Percentiles rank a stretch among this genome's conserved stretches.
These are phyloP conservation scores for Carpatolechia fugitivella DNA, from an alignment of 2,888 invertebrate species.

Conservation along the genomic window DNA sequence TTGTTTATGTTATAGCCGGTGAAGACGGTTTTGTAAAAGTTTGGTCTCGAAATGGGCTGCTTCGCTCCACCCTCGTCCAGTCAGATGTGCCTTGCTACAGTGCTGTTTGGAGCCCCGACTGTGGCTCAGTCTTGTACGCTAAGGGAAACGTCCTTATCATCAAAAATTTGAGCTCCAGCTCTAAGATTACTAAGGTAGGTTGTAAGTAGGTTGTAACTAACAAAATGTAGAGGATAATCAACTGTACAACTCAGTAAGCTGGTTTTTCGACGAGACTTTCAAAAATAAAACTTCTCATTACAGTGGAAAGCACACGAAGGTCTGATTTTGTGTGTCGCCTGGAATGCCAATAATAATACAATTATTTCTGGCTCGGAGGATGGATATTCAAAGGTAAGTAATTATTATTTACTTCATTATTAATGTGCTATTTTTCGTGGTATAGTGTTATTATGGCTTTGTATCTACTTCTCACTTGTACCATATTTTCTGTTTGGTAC, in stretches of 20 bases:
- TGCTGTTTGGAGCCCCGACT: conserved; percentile 90
- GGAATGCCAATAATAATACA: conserved; percentile 95
- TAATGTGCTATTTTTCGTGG: no score
- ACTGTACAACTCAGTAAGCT: no score
- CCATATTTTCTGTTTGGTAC: no score
- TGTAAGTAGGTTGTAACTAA: no score
- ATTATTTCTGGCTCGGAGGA: conserved; percentile 98
- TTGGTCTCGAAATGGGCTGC: conserved; percentile 97
- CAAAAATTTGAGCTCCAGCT: conserved; percentile 86
- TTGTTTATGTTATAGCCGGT: conserved; percentile 87
- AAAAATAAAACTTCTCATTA: no score
- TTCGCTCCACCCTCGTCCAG: conserved; percentile 92
- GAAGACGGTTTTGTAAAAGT: conserved; percentile 98
- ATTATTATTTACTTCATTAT: no score
- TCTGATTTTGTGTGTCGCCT: conserved; percentile 92
- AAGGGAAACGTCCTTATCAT: conserved; percentile 83
- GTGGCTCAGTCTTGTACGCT: conserved; percentile 83
- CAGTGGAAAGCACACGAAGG: conserved; percentile 99
- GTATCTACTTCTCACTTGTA: neutral
- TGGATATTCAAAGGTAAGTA: conserved; percentile 87
- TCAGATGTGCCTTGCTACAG: conserved; percentile 90
- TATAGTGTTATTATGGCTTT: no score
- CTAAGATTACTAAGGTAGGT: conserved; percentile 83
- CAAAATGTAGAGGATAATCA: no score
- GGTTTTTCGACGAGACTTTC: no score